Conservation (phyloP, 2,113 vertebrate species). For the Xiphophorus hellerii region DNA sequence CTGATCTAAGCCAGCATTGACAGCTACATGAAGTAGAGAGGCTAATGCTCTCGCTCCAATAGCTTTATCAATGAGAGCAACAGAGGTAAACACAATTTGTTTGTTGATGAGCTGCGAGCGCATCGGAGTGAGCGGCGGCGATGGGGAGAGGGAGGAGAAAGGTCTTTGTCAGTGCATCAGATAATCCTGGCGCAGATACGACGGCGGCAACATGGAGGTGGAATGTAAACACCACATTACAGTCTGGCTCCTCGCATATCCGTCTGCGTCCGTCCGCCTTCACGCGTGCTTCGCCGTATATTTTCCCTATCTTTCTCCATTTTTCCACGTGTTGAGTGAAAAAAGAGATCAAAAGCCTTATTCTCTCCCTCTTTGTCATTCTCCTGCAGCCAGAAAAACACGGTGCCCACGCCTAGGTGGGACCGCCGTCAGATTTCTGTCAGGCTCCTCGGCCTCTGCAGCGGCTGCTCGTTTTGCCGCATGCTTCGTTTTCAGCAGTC, state of each 20-base stretch:
- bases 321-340: neutral
- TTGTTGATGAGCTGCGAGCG: neutral
- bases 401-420: constrained; percentile 22
- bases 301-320: neutral
- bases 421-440: constrained; percentile 15
- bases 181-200: constrained; percentile 53
- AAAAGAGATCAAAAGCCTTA: neutral
- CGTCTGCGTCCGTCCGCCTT: constrained; percentile 35
- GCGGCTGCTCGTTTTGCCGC: constrained; percentile 6
- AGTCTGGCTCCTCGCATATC: constrained; percentile 53
- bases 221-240: constrained; percentile 64
- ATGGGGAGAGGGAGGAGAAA: constrained; percentile 1
- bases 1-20: neutral
- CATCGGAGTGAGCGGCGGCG: neutral
- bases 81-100: constrained; percentile 2
- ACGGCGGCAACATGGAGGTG: constrained; percentile 37
- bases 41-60: neutral
- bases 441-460: constrained; percentile 2
- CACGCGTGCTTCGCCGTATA: neutral
- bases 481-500: constrained; percentile 20
- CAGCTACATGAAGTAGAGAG: neutral
- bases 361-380: constrained; percentile 14
- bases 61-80: constrained; percentile 7
- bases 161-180: constrained; percentile 49
- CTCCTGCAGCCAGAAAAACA: constrained; percentile 9